Evolutionary conservation across 2,113 vertebrate genomes (phyloP), one percentile per base, ranked within the genome.

Genomic region (Tauraco erythrolophus): DNA sequence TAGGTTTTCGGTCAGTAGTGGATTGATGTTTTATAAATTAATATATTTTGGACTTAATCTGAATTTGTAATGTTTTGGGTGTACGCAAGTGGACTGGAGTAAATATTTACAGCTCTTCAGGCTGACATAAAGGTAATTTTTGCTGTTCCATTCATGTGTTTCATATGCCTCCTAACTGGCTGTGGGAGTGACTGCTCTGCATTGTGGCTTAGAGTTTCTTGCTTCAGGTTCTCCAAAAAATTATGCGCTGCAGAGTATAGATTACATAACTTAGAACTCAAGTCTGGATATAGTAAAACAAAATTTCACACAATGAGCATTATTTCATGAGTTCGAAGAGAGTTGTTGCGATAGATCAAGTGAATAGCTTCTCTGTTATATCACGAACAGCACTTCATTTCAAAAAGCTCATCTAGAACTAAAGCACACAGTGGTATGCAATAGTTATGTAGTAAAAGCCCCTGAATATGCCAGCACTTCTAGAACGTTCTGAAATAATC

Each of bases 401-500:
- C 46, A 58, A 19, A 85, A 86, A 66, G 39, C 48, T 83, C 33
- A 57, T 75, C 24, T 66, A 62, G 68, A 88, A 51, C 51, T 81
- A 58, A 71, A 74, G 35, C 28, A 74, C 6, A 4, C 14, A 23
- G n/a, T 70, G 50, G n/a, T 78, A 33, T 60, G 43, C 27, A 41
- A 79, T 24, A 62, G 39, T 45, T 72, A 11, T 1, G 1, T 71
- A 78, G 39, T 81, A 54, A 71, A 89, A 84, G 14, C 3, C 79
- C 71, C 68, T 39, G 41, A 81, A 57, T 78, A 41, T 57, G 64
- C 50, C 84, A 86, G 27, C 13, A 41, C 60, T 95, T 94, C 51
- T 87, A 71, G 35, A 95, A 92, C 70, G 41, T 76, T 89, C 50
- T 94, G 87, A 96, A 91, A 88, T 97, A 75, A 92, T 88, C 54